Conservation (phyloP, 2,888 invertebrate genomes). For the Nysson spinosus region DNA sequence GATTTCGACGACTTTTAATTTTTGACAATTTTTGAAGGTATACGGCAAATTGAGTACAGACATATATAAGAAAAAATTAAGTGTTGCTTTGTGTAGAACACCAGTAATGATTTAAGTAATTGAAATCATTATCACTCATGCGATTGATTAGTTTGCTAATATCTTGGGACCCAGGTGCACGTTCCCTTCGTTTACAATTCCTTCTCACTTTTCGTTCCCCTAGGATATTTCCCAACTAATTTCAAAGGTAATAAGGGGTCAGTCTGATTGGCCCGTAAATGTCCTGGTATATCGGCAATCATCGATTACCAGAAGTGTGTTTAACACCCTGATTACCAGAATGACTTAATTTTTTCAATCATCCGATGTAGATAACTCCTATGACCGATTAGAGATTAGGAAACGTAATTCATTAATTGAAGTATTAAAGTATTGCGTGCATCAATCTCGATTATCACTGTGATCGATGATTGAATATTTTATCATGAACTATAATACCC, state of each 20-base stretch:
- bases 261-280: constrained; percentile 27
- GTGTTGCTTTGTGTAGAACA: too few species aligned
- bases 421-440: too few species aligned
- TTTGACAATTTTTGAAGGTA: too few species aligned
- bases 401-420: not conserved
- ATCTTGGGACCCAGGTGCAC: constrained; percentile 1
- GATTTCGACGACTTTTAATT: too few species aligned
- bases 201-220: not conserved
- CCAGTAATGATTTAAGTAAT: too few species aligned
- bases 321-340: constrained; percentile 13
- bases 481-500: too few species aligned
- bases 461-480: too few species aligned
- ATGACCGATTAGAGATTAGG: constrained; percentile 1
- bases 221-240: constrained; percentile 16
- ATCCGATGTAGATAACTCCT: not conserved
- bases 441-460: too few species aligned
- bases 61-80: too few species aligned
- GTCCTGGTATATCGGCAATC: constrained; percentile 20
- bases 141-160: too few species aligned
- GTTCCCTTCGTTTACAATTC: not conserved
- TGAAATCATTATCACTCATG: too few species aligned
- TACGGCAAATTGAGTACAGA: too few species aligned
- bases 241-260: constrained; percentile 18
- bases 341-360: not conserved
- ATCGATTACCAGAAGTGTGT: constrained; percentile 19